Base-by-base conservation (phyloP, 2,888 invertebrate species). In the Atrina japonica region DNA sequence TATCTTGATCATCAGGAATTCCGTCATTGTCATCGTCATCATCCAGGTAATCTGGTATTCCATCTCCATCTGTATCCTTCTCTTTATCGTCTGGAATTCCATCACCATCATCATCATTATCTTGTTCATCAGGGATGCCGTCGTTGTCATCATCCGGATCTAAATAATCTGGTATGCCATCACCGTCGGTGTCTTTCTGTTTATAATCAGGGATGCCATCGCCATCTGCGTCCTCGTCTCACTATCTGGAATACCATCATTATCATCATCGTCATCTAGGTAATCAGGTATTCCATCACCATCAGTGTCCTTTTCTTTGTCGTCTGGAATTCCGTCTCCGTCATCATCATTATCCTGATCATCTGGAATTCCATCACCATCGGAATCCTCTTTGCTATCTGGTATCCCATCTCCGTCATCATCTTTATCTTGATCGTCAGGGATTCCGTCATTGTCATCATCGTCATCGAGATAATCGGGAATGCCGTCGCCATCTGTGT, bases 221-320 rank as follows among this genome's bases (percentile, higher is more conserved):
- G 25, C 70, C 72, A 59, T 81, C 78, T 47, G 68, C 70, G 47
- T 78, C 79, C 45, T 82, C 74, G 29, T 80, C 80, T 59, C 45
- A 47, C 78, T 68, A 47, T 84, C 86, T 21, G 77, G 86, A 73
- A 84, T 77, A 18, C 85, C 85, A 67, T 84, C 86, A 23, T 71
- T 72, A 49, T 76, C 72, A 53, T 71, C 77, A 49, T 83, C 21
- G 16, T 82, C 76, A 40, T 86, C 80, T 30, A 84, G 43, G 30
- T 83, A 66, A 65, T 88, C 85, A n/a, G 84, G 84, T 56, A 88
- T 82, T 1, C 89, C 89, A 73, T 89, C 88, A 14, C 85, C 85
- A 74, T 89, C 87, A 25, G 70, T 76, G 72, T 89, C 89, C 16
- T 73, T 66, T 25, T 85, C 80, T 16, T 73, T 49, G 47, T 76